Conservation (phyloP, 2,888 invertebrate genomes). For the Allacma fusca region DNA sequence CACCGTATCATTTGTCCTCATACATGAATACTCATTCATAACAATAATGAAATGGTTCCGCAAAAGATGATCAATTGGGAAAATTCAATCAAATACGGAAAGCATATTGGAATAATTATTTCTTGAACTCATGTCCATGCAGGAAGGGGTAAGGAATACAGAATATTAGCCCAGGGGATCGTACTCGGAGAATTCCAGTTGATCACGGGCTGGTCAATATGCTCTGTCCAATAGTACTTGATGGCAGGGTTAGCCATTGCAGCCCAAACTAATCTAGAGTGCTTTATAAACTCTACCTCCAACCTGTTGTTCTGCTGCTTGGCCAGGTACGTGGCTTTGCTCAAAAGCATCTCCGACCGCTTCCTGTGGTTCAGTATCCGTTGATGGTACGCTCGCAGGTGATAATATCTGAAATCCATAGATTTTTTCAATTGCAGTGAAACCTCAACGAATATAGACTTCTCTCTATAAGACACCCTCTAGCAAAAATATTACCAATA, state of each 20-base stretch:
- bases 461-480: too few relatives aligned
- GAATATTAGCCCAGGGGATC: constrained; percentile 57
- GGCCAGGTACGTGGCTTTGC: constrained; percentile 50
- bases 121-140: constrained; percentile 54
- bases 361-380: constrained; percentile 50
- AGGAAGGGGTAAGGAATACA: constrained; percentile 56
- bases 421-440: too few relatives aligned
- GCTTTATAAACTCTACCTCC: constrained; percentile 57
- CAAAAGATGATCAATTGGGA: too few relatives aligned
- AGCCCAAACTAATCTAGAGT: constrained; percentile 57
- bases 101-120: too few relatives aligned
- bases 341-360: constrained; percentile 51
- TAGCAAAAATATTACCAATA: too few relatives aligned
- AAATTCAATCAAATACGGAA: too few relatives aligned
- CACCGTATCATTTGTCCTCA: too few relatives aligned
- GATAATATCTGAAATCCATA: constrained; percentile 51
- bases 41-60: too few relatives aligned
- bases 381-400: constrained; percentile 56
- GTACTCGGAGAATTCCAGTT: constrained; percentile 56
- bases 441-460: too few relatives aligned
- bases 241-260: constrained; percentile 53
- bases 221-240: constrained; percentile 59
- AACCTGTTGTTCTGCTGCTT: constrained; percentile 50
- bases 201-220: constrained; percentile 53
- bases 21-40: too few relatives aligned